Base-by-base conservation (phyloP, 2,797 vertebrate species). In the Fistularia commersonii region DNA sequence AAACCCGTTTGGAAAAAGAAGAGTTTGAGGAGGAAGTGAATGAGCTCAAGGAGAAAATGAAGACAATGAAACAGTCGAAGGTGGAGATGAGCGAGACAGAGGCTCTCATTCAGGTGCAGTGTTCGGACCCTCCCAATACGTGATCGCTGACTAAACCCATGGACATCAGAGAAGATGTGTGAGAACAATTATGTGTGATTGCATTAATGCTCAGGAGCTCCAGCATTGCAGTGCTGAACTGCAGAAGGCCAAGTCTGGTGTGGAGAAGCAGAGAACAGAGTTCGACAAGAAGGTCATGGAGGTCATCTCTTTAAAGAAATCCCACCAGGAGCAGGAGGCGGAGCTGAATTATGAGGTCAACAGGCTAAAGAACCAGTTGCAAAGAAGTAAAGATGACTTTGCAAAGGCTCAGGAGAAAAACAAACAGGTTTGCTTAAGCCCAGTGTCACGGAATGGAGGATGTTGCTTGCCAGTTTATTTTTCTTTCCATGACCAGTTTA, bases 21-120 rank as follows among this genome's bases (percentile, higher is more conserved):
- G 96, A 98, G 64, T 87, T 87, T 32, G 96, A 98, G 63, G 96
- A 98, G 39, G 95, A 96, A 56, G 66, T 96, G 40, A 91, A 89
- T 54, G 95, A 96, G 67, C 81, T 93, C 23, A 80, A 85, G 15
- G 92, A 93, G 1, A 90, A 74, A 61, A 61, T 92, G 14, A 66
- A 51, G 2, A 54, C 72, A 0, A 63, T 92, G 64, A 93, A 93
- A 56, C 87, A 85, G 39, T 91, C 95, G 44, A 68, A 83, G 0
- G 85, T 66, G 1, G 90, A 93, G 1, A 49, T 79, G 0, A 67
- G 54, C 3, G 89, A 91, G 55, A 67, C 84, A 6, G 86, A 92
- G 7, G 54, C 67, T 0, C 85, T 95, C 47, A 88, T 66, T 65
- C 92, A 94, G 94, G 95, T 97, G 60, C 42, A 47, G 52, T 68